Conservation (phyloP, 1,140 invertebrate genomes). For the Drosophila azteca region DNA sequence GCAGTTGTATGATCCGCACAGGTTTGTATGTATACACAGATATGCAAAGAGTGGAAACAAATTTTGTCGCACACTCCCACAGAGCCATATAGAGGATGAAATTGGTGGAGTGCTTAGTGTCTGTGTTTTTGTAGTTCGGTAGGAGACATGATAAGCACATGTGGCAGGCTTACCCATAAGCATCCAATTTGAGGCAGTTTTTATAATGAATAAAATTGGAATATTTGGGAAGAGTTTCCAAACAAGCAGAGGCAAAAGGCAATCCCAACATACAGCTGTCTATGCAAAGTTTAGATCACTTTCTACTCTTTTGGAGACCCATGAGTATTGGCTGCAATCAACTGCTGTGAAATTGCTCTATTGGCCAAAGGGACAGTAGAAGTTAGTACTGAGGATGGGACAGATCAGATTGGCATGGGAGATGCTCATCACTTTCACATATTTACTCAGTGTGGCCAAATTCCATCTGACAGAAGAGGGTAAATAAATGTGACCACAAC, state of each 20-base stretch:
- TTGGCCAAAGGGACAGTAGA: slow-evolving; percentile 2
- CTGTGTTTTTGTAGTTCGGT: background rate
- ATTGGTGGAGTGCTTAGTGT: slow-evolving; percentile 12
- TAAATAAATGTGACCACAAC: slow-evolving; percentile 67
- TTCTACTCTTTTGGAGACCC: background rate
- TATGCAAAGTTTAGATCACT: too few relatives aligned
- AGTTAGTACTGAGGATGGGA: background rate
- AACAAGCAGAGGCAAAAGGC: too few relatives aligned
- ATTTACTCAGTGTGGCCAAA: slow-evolving; percentile 63
- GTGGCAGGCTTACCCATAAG: slow-evolving; percentile 8
- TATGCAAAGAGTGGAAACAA: too few relatives aligned
- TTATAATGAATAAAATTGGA: background rate
- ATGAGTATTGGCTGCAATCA: slow-evolving; percentile 38
- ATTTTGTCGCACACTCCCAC: background rate
- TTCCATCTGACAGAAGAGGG: slow-evolving; percentile 43
- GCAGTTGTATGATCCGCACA: background rate
- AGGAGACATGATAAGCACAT: too few relatives aligned
- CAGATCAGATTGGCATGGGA: background rate
- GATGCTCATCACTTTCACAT: slow-evolving; percentile 30
- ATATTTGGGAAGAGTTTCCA: too few relatives aligned
- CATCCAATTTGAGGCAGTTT: background rate
- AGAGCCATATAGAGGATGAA: background rate
- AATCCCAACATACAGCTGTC: too few relatives aligned
- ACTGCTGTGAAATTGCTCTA: slow-evolving; percentile 50
- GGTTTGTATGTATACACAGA: background rate